Conservation (phyloP, 2,113 vertebrate genomes). For the Atherinomorus stipes region DNA sequence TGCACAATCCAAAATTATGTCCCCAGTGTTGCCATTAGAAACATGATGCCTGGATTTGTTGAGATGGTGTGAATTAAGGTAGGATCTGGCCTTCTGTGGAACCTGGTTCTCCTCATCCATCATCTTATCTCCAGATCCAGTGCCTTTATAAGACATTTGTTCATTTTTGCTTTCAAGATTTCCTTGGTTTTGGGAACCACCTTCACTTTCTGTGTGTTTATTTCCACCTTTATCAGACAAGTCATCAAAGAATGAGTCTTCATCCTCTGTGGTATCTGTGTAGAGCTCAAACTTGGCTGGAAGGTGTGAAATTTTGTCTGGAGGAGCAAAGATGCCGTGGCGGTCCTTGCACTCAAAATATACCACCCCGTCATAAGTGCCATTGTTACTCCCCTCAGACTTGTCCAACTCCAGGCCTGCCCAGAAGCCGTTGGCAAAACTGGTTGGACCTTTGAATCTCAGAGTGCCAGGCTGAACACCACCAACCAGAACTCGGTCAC, state of each 20-base stretch:
- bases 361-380: constrained; percentile 87
- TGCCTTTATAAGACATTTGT: constrained; percentile 54
- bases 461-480: constrained; percentile 91
- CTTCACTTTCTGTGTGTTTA: constrained; percentile 26
- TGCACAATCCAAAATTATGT: constrained; percentile 66
- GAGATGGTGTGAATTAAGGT: constrained; percentile 33
- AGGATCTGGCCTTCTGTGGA: constrained; percentile 15
- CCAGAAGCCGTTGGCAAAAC: constrained; percentile 94
- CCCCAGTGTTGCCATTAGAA: constrained; percentile 50
- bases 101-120: constrained; percentile 33
- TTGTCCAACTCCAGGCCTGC: constrained; percentile 94
- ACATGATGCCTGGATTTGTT: constrained; percentile 43
- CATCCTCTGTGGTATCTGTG: constrained; percentile 84
- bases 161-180: constrained; percentile 54
- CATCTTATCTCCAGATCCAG: constrained; percentile 61
- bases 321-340: constrained; percentile 95
- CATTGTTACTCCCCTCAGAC: constrained; percentile 94
- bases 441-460: constrained; percentile 91
- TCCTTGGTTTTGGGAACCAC: constrained; percentile 42
- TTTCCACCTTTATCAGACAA: constrained; percentile 69
- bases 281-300: constrained; percentile 78
- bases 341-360: constrained; percentile 91
- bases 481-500: constrained; percentile 91
- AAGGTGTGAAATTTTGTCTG: constrained; percentile 90
- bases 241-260: constrained; percentile 85